phyloP scores from a whole-genome alignment of 2,888 invertebrate genomes.

The Scaptomyza tumidula region DNA sequence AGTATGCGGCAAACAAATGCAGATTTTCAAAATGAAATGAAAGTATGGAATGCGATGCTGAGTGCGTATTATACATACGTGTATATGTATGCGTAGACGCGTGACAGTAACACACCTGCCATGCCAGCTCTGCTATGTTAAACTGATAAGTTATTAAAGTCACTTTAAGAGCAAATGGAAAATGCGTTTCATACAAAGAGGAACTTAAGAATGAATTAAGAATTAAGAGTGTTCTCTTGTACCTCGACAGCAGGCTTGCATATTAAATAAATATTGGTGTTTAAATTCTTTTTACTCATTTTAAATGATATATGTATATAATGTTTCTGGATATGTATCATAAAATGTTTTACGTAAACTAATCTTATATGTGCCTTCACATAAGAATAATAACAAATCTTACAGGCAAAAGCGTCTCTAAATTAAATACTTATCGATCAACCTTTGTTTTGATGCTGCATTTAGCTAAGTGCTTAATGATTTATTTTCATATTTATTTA shows the following conservation, averaged over 20 bases:
- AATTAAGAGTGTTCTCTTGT: neutral
- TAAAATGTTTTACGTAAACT: no score
- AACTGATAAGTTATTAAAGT: constrained; percentile 66
- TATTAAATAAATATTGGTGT: neutral
- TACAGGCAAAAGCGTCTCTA: no score
- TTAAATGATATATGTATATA: no score
- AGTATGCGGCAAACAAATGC: constrained; percentile 3
- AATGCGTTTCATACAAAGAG: neutral
- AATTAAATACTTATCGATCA: no score
- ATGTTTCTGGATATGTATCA: no score
- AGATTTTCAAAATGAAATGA: constrained; percentile 6
- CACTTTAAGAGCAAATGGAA: constrained; percentile 24
- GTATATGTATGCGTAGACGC: constrained; percentile 13
- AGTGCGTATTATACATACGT: constrained; percentile 9
- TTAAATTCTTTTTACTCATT: neutral
- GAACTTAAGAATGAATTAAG: neutral
- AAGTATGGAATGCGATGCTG: constrained; percentile 22
- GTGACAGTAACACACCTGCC: constrained; percentile 48
- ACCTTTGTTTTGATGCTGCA: neutral
- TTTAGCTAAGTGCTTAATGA: neutral
- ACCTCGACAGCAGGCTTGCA: neutral
- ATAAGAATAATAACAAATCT: no score
- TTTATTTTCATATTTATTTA: no score
- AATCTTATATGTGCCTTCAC: no score
- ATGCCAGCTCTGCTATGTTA: constrained; percentile 15